Evolutionary conservation across 2,888 invertebrate genomes (phyloP).

Genomic region (Epirrhoe alternata): DNA sequence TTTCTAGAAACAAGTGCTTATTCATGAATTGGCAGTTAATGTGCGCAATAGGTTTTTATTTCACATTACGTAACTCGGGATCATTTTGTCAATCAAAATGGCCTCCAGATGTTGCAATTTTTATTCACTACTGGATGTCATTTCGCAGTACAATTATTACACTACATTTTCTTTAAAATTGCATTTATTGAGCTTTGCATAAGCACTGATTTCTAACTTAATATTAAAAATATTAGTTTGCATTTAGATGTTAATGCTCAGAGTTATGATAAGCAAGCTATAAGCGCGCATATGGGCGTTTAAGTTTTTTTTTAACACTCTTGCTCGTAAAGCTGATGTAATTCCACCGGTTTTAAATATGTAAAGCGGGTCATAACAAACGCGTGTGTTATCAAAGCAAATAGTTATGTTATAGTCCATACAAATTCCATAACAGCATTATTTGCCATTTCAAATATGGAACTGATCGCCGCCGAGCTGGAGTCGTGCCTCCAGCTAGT

Average conservation of each 20-base stretch:
- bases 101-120: not conserved
- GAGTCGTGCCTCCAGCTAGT: no score
- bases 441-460: no score
- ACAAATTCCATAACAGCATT: no score
- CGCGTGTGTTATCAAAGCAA: no score
- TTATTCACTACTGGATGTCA: not conserved
- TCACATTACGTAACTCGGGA: not conserved
- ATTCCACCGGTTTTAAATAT: no score
- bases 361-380: no score
- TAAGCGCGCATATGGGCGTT: constrained; percentile 1
- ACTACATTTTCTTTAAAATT: constrained; percentile 13
- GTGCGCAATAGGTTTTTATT: not conserved
- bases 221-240: constrained; percentile 6
- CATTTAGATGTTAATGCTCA: constrained; percentile 8
- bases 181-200: not conserved
- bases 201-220: constrained; percentile 15
- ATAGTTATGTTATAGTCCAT: no score
- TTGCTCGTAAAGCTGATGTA: no score
- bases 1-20: constrained; percentile 1
- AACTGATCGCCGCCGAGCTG: no score
- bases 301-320: not conserved
- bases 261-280: constrained; percentile 17
- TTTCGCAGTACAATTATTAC: not conserved
- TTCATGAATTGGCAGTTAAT: not conserved
- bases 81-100: not conserved